phyloP scores from a whole-genome alignment of 2,888 invertebrate species.

The Xestia ashworthii region DNA sequence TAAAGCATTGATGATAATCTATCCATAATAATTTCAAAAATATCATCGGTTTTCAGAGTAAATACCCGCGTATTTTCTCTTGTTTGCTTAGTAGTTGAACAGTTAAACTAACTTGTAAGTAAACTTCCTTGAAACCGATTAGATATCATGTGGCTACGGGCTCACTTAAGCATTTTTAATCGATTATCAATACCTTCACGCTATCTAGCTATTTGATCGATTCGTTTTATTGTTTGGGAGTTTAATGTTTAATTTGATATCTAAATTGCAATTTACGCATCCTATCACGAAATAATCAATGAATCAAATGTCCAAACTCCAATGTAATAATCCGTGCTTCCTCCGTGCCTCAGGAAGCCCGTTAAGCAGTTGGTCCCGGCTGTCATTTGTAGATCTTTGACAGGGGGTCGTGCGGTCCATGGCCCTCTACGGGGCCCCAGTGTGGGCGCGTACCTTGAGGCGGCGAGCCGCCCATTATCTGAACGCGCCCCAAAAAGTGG shows the following conservation, averaged over 20 bases:
- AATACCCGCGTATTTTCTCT: not conserved
- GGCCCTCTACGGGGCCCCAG: no score
- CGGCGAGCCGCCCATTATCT: no score
- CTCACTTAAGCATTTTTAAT: conserved; percentile 13
- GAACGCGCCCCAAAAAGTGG: no score
- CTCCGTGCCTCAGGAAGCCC: not conserved
- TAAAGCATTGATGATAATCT: conserved; percentile 29
- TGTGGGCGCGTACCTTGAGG: no score
- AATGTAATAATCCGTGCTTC: no score
- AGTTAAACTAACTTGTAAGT: conserved; percentile 18
- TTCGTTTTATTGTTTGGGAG: conserved; percentile 39
- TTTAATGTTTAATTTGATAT: conserved; percentile 14
- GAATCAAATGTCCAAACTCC: not conserved
- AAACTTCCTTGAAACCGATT: conserved; percentile 48
- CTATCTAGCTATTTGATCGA: conserved; percentile 27
- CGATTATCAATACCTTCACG: conserved; percentile 32
- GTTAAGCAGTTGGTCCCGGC: not conserved
- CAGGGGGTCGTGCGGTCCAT: no score
- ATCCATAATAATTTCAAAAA: not conserved
- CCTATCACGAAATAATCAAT: not conserved
- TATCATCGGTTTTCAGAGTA: not conserved
- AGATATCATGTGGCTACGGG: conserved; percentile 17
- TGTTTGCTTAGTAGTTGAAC: conserved; percentile 26
- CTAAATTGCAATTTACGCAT: not conserved
- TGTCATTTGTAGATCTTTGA: not conserved